Evolutionary conservation across 2,888 invertebrate species (phyloP).

Genomic region (Heliconius erato): DNA sequence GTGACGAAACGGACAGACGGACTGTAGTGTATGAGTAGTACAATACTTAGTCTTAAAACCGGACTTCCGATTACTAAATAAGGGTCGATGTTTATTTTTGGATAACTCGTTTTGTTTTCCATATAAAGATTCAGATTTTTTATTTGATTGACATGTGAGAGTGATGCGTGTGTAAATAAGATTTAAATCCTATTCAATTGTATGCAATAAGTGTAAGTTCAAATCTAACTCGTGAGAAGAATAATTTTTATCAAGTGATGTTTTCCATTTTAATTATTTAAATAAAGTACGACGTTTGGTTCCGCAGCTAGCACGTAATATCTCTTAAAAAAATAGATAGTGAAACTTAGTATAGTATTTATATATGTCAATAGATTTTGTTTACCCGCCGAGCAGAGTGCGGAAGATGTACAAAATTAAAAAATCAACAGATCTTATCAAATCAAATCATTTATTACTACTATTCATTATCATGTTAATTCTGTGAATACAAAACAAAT

Average conservation of each 20-base stretch:
- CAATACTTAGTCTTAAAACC: constrained; percentile 13
- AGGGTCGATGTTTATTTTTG: constrained; percentile 30
- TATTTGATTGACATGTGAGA: constrained; percentile 4
- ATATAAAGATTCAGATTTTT: constrained; percentile 28
- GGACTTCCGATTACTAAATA: constrained; percentile 36
- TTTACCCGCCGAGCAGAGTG: not conserved
- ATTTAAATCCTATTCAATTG: not conserved
- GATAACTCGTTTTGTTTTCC: constrained; percentile 27
- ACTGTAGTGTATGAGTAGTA: constrained; percentile 2
- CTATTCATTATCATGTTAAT: not conserved
- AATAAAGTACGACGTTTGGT: not conserved
- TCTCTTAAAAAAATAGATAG: not conserved
- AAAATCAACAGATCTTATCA: not conserved
- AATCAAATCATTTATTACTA: not conserved
- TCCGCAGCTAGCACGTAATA: not conserved
- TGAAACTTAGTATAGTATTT: not conserved
- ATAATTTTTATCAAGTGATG: not conserved
- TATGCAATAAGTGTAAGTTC: not conserved
- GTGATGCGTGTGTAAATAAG: not conserved
- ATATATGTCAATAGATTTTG: not conserved
- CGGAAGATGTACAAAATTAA: not conserved
- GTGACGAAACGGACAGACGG: constrained; percentile 30
- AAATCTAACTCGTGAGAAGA: too few relatives aligned
- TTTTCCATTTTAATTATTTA: not conserved
- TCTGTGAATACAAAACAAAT: constrained; percentile 6